phyloP scores from a whole-genome alignment of 2,797 vertebrate genomes.

The Sebastes taczanowskii region DNA sequence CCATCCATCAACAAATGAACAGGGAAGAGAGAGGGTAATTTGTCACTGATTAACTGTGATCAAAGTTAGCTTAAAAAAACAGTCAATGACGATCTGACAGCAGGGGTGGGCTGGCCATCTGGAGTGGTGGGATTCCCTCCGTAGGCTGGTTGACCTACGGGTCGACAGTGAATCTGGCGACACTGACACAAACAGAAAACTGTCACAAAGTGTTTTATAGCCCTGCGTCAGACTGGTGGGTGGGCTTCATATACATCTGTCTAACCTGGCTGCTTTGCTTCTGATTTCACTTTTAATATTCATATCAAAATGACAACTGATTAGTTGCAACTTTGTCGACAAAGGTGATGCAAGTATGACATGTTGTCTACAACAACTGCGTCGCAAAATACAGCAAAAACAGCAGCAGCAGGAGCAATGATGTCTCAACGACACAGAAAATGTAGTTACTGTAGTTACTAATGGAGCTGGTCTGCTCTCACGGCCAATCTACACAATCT shows the following conservation, averaged over 20 bases:
- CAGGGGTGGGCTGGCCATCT: slow-evolving; percentile 17
- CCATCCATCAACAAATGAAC: not conserved
- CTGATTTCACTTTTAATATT: not conserved
- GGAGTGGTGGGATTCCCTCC: slow-evolving; percentile 12
- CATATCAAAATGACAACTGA: not conserved
- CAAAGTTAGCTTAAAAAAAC: slow-evolving; percentile 1
- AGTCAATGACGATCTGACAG: slow-evolving; percentile 3
- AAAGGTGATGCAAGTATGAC: not conserved
- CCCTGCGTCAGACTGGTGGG: not conserved
- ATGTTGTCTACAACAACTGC: not conserved
- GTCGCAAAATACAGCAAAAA: not conserved
- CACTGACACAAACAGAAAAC: slow-evolving; percentile 1
- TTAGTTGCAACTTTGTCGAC: not conserved
- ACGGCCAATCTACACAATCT: not conserved
- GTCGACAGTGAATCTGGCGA: slow-evolving; percentile 12
- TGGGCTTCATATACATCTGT: not conserved
- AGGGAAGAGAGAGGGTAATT: not conserved
- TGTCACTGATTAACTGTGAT: slow-evolving; percentile 28
- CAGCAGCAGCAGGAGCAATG: not conserved
- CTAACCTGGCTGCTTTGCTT: not conserved
- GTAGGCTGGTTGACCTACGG: slow-evolving; percentile 3
- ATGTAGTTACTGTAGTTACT: not conserved
- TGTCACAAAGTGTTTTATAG: not conserved
- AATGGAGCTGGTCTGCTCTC: not conserved
- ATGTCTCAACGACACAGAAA: not conserved